Conservation (phyloP, 1,140 invertebrate species). For the Dreissena polymorpha region DNA sequence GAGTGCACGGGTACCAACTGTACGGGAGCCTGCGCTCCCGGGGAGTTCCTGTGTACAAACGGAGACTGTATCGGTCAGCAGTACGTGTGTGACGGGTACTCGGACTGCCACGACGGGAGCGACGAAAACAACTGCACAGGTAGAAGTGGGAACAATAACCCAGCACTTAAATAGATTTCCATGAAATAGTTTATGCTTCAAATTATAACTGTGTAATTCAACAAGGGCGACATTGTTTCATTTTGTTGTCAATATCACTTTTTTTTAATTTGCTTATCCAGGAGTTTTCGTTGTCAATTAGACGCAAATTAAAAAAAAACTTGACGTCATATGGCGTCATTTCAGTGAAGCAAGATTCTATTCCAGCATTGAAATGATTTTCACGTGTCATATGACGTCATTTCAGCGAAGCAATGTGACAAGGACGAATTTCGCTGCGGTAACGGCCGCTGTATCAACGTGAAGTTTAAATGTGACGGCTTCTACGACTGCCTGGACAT, state of each 20-base stretch:
- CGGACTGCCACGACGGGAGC: conserved; percentile 64
- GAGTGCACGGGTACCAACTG: conserved; percentile 58
- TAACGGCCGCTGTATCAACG: conserved; percentile 51
- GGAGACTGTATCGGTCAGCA: conserved; percentile 53
- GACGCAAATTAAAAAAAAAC: too few species aligned
- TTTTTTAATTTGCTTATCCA: too few species aligned
- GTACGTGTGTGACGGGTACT: conserved; percentile 60
- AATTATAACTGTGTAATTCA: too few species aligned
- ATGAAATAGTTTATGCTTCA: too few species aligned
- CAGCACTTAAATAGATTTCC: too few species aligned
- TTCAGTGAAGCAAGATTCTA: too few species aligned
- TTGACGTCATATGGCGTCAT: too few species aligned
- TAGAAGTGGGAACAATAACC: too few species aligned
- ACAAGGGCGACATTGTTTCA: too few species aligned
- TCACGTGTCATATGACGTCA: not conserved
- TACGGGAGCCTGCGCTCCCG: conserved; percentile 46
- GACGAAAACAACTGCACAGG: conserved; percentile 65
- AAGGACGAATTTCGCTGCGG: conserved; percentile 50
- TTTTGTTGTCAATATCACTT: too few species aligned
- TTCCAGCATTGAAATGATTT: too few species aligned
- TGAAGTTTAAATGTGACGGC: conserved; percentile 38
- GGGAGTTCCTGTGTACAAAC: conserved; percentile 57
- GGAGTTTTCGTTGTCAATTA: too few species aligned
- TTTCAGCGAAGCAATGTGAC: conserved; percentile 41
- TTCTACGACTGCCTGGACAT: conserved; percentile 47